These are phyloP conservation scores for Samia ricini DNA, from an alignment of 1,140 invertebrate genomes.

Conservation along the genomic window DNA sequence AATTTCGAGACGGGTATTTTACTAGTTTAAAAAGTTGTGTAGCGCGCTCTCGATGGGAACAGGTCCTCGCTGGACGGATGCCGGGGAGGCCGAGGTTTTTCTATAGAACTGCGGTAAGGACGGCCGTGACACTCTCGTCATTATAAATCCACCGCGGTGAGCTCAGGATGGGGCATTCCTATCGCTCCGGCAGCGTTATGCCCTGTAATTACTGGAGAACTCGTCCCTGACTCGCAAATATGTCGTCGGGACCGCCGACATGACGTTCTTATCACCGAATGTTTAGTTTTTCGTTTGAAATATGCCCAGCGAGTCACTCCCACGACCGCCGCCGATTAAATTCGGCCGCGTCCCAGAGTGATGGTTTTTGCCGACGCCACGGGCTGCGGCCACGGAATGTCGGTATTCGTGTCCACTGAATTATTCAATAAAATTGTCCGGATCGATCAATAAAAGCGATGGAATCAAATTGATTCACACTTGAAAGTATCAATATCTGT, in stretches of 20 bases:
- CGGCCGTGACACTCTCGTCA: conserved; percentile 66
- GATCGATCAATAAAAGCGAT: conserved; percentile 76
- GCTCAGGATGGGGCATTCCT: conserved; percentile 67
- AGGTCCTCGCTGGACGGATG: conserved; percentile 52
- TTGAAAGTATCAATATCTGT: conserved; percentile 63
- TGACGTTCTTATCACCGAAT: conserved; percentile 76
- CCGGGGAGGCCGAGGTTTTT: conserved; percentile 56
- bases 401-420: conserved; percentile 71
- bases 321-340: conserved; percentile 49
- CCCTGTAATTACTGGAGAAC: conserved; percentile 74
- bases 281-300: conserved; percentile 55
- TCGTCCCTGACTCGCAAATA: conserved; percentile 70
- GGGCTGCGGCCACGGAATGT: conserved; percentile 51
- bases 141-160: conserved; percentile 70
- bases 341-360: conserved; percentile 40
- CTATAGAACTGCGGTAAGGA: conserved; percentile 47
- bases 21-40: conserved; percentile 57
- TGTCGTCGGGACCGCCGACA: conserved; percentile 73
- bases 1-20: conserved; percentile 67
- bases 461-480: conserved; percentile 75
- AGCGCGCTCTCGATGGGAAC: conserved; percentile 48
- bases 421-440: conserved; percentile 72
- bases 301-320: conserved; percentile 50
- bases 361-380: conserved; percentile 54
- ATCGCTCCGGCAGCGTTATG: conserved; percentile 66